Evolutionary conservation across 2,888 invertebrate genomes (phyloP), one percentile per base, ranked within the genome.

Genomic region (Tanaodytes sp.): DNA sequence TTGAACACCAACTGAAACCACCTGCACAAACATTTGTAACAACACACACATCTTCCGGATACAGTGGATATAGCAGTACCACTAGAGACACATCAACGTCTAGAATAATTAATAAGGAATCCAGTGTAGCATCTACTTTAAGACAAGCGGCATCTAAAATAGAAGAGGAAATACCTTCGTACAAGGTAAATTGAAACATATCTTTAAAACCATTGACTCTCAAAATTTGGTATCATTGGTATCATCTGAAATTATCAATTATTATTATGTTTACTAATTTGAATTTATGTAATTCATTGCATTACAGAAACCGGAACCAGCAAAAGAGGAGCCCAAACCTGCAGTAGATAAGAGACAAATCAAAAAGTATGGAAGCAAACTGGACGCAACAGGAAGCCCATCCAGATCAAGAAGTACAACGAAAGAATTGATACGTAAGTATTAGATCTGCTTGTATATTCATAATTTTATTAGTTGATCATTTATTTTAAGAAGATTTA

Each of bases 361-460:
- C 14, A 90, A 90, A 80, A 91, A 90, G 78, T 93, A 93, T 82
- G 92, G 91, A 55, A 87, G 87, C 72, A 90, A 88, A 85, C 87
- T 91, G 71, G 94, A 92, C 77, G 86, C 89, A 8, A 92, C 93
- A 0, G 93, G 93, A 76, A 91, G 94, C 59, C 93, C 94, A 0
- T 93, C 94, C 1, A 88, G 96, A 84, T 96, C 96, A 23, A 90
- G 96, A 77, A 95, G 93, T 82, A 90, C 95, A 27, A 96, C 96
- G 1, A 95, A 95, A 87, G 96, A 96, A 87, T 86, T 96, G 74
- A 91, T 93, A 79, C 87, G 93, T 94, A 87, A 90, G 71, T 67
- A 43, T 11, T 37, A 15, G 11, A n/a, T n/a, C n/a, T n/a, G 23
- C n/a, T 2, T 19, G 14, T 2, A 23, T 37, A 54, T 23, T 55